phyloP scores from a whole-genome alignment of 2,797 vertebrate genomes.

The Xiphophorus birchmanni region DNA sequence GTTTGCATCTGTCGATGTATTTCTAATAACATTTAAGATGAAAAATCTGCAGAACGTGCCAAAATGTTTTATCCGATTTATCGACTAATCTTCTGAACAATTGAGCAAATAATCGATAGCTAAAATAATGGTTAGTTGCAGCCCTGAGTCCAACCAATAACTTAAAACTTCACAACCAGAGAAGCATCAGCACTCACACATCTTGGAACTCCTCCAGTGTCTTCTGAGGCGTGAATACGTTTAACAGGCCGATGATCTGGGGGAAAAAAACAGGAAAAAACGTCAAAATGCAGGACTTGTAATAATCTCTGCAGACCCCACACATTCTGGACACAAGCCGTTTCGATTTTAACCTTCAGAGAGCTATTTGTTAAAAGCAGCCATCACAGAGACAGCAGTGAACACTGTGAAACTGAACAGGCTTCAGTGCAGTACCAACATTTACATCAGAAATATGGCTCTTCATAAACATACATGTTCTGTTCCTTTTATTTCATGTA shows the following conservation, averaged over 20 bases:
- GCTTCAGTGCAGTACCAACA: background rate
- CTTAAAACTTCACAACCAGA: background rate
- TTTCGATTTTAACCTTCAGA: background rate
- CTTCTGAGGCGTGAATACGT: constrained; percentile 98
- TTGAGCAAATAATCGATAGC: background rate
- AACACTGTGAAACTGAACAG: background rate
- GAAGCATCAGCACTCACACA: constrained; percentile 86
- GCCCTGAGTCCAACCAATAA: background rate
- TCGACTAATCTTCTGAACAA: background rate
- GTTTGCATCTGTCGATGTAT: too few species aligned
- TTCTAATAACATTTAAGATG: background rate
- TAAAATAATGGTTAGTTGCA: background rate
- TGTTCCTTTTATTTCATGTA: background rate
- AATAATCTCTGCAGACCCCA: background rate
- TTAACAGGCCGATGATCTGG: constrained; percentile 97
- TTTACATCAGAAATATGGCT: background rate
- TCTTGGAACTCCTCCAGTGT: constrained; percentile 99
- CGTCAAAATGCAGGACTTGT: background rate
- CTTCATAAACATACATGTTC: background rate
- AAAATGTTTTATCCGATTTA: too few species aligned
- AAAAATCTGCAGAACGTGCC: background rate
- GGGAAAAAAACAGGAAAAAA: constrained; percentile 16
- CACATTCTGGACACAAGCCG: background rate
- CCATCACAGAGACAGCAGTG: background rate
- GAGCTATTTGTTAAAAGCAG: background rate